phyloP scores from a whole-genome alignment of 2,113 vertebrate species.

The Climacteris rufus region DNA sequence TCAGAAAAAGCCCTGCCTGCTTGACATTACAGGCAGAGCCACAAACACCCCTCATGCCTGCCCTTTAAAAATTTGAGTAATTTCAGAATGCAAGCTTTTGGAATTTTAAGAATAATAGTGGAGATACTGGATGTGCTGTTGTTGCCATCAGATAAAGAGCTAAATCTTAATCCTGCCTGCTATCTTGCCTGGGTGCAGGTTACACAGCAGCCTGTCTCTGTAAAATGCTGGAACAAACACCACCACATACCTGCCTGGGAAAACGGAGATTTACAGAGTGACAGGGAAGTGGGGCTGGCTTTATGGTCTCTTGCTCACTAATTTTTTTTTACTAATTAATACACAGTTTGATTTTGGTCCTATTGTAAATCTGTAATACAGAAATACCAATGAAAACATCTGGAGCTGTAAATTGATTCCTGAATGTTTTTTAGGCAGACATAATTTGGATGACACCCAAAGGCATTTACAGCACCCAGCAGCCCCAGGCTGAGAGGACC shows the following conservation, averaged over 20 bases:
- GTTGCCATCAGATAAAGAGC: neutral
- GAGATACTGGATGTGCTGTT: neutral
- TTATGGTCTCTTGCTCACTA: neutral
- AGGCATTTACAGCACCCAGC: neutral
- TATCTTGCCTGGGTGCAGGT: neutral
- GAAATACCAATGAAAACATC: neutral
- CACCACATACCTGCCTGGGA: neutral
- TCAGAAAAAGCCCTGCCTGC: neutral
- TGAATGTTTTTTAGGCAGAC: neutral
- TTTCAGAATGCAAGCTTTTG: neutral
- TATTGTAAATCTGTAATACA: neutral
- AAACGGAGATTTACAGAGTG: neutral
- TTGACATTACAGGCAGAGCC: neutral
- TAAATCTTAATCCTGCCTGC: slow-evolving; percentile 1
- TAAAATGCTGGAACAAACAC: neutral
- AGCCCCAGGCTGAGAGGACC: rapidly evolving
- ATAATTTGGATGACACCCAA: neutral
- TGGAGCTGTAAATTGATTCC: neutral
- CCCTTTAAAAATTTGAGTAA: neutral
- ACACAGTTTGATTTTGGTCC: neutral
- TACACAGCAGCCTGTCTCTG: neutral
- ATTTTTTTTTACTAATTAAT: neutral
- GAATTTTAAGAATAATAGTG: neutral
- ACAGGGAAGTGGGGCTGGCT: neutral
- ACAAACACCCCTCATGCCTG: neutral